These are phyloP conservation scores for Xyrichtys novacula DNA, from an alignment of 2,797 vertebrate genomes.

Conservation along the genomic window DNA sequence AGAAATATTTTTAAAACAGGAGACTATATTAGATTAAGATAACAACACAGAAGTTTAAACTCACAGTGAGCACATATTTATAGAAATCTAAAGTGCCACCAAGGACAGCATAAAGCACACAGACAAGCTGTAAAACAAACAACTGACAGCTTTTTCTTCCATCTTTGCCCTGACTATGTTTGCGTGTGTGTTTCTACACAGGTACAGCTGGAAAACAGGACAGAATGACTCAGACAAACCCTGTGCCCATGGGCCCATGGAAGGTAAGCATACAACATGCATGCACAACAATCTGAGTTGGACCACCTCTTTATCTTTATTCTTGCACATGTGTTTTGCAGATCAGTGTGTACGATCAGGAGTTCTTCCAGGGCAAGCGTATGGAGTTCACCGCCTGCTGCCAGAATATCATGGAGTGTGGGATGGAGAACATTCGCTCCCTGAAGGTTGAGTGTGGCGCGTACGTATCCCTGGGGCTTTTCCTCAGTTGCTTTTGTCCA, in stretches of 20 bases:
- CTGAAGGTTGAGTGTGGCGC: conserved; percentile 95
- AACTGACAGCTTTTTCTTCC: not conserved
- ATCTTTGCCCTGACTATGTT: conserved; percentile 5
- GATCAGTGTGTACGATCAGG: conserved; percentile 97
- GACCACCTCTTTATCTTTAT: not conserved
- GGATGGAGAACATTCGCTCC: conserved; percentile 94
- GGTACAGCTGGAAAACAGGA: conserved; percentile 76
- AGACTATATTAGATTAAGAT: not conserved
- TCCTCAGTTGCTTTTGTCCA: not conserved
- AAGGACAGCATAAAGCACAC: not conserved
- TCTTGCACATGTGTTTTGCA: conserved; percentile 58
- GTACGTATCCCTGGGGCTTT: conserved; percentile 83
- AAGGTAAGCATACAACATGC: conserved; percentile 85
- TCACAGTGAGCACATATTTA: not conserved
- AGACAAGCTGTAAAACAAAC: not conserved
- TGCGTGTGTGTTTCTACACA: conserved; percentile 49
- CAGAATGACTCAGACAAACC: conserved; percentile 94
- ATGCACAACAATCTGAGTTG: not conserved
- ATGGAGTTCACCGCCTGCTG: conserved; percentile 95
- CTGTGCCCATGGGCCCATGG: conserved; percentile 92
- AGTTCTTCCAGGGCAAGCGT: conserved; percentile 95
- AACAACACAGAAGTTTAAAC: not conserved
- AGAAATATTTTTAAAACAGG: not conserved
- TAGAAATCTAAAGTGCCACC: not conserved
- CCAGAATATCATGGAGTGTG: conserved; percentile 94